Percentiles rank a stretch among this genome's conserved stretches.
Evolutionary conservation across 2,113 vertebrate species (phyloP).

Genomic region (Poecilia latipinna): DNA sequence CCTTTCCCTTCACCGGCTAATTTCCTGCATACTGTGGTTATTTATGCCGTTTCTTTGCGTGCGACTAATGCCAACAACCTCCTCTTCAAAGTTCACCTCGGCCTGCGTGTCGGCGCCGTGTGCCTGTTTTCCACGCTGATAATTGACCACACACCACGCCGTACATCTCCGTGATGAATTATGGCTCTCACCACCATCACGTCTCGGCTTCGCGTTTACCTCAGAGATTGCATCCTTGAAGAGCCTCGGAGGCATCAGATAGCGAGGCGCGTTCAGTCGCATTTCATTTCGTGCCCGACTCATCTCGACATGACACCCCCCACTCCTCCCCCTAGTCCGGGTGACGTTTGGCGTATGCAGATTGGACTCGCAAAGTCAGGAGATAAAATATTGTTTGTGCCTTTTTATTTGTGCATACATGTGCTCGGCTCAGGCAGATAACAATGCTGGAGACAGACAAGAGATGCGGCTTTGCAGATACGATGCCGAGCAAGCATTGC

Average conservation of each 20-base stretch:
- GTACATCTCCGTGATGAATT: constrained; percentile 38
- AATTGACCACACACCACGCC: constrained; percentile 50
- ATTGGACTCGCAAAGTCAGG: constrained; percentile 8
- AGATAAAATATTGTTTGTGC: constrained; percentile 14
- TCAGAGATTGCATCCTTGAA: constrained; percentile 43
- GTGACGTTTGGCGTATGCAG: constrained; percentile 14
- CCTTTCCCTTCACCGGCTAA: constrained; percentile 23
- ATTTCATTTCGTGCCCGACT: constrained; percentile 29
- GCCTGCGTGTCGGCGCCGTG: constrained; percentile 9
- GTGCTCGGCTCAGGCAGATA: neutral
- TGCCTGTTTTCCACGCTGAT: constrained; percentile 35
- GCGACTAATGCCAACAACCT: constrained; percentile 53
- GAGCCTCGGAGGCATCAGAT: constrained; percentile 34
- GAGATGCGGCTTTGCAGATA: constrained; percentile 25
- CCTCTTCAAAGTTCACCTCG: constrained; percentile 23
- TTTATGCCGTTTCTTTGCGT: constrained; percentile 36
- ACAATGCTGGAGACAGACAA: neutral
- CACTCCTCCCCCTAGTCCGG: neutral
- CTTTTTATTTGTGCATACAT: constrained; percentile 4
- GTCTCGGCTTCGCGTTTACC: constrained; percentile 36
- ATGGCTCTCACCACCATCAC: neutral
- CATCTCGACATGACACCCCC: neutral
- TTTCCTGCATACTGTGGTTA: constrained; percentile 32
- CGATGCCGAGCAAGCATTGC: neutral
- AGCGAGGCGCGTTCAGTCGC: constrained; percentile 13